A percentile compares a stretch with the other conserved stretches of the same genome.
Conservation (phyloP, 2,888 invertebrate genomes). For the Apotomis capreana region DNA sequence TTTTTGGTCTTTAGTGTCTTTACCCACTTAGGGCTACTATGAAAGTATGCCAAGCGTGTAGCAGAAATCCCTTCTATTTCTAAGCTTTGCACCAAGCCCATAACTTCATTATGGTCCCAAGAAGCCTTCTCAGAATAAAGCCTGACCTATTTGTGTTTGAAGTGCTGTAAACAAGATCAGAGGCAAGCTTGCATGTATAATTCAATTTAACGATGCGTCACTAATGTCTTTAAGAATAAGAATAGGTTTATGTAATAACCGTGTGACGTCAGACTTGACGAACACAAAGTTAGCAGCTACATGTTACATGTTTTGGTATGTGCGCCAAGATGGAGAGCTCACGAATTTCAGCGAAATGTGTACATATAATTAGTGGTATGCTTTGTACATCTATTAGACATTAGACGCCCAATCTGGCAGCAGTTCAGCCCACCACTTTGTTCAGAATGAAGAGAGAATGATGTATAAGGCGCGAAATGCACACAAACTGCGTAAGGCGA, state of each 20-base stretch:
- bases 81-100: slow-evolving; percentile 3
- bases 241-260: slow-evolving; percentile 6
- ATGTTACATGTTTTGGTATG: not conserved
- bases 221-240: slow-evolving; percentile 24
- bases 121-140: slow-evolving; percentile 17
- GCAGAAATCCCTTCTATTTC: not conserved
- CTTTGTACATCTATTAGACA: too few relatives aligned
- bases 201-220: slow-evolving; percentile 34
- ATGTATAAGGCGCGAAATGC: too few relatives aligned
- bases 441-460: too few relatives aligned
- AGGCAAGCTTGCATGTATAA: slow-evolving; percentile 32
- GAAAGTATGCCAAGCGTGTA: too few relatives aligned
- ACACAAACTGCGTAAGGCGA: too few relatives aligned
- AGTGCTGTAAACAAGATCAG: slow-evolving; percentile 35
- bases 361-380: too few relatives aligned
- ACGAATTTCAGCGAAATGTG: too few relatives aligned
- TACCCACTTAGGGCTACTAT: too few relatives aligned
- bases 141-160: slow-evolving; percentile 16
- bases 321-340: too few relatives aligned
- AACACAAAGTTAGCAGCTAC: not conserved
- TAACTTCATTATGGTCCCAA: slow-evolving; percentile 15
- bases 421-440: too few relatives aligned
- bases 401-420: too few relatives aligned
- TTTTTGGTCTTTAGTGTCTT: too few relatives aligned
- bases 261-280: slow-evolving; percentile 6